Conservation (phyloP, 2,797 vertebrate genomes). For the Austrolebias charrua region DNA sequence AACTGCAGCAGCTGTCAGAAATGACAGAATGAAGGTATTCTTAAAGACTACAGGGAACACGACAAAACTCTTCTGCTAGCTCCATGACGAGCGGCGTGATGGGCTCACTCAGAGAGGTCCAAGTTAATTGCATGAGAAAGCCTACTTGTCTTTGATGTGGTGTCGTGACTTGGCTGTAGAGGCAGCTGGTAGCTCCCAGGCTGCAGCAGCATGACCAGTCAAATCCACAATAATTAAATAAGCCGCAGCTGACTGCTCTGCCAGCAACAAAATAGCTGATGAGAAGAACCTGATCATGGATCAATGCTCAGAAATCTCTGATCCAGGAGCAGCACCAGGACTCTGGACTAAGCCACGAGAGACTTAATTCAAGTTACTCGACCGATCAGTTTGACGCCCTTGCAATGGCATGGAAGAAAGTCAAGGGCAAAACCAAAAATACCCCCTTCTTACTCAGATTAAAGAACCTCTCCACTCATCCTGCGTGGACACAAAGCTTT, state of each 20-base stretch:
- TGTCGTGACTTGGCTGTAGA: slow-evolving; percentile 39
- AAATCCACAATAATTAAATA: slow-evolving; percentile 61
- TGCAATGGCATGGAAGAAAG: slow-evolving; percentile 24
- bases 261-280: slow-evolving; percentile 65
- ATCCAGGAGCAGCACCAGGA: slow-evolving; percentile 17
- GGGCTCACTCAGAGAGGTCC: slow-evolving; percentile 33
- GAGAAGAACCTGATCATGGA: slow-evolving; percentile 63
- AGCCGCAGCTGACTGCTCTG: slow-evolving; percentile 47
- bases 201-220: slow-evolving; percentile 52
- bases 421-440: slow-evolving; percentile 41
- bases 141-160: slow-evolving; percentile 49
- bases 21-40: slow-evolving; percentile 35
- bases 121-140: slow-evolving; percentile 54
- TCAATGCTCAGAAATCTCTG: slow-evolving; percentile 57
- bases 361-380: slow-evolving; percentile 54
- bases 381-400: slow-evolving; percentile 47
- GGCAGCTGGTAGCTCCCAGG: slow-evolving; percentile 47
- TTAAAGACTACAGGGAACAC: slow-evolving; percentile 29
- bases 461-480: slow-evolving; percentile 13
- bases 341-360: slow-evolving; percentile 33
- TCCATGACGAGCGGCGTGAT: slow-evolving; percentile 36
- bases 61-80: slow-evolving; percentile 43
- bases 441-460: slow-evolving; percentile 10
- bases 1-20: slow-evolving; percentile 51
- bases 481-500: not conserved